A percentile compares a stretch with the other conserved stretches of the same genome.
Evolutionary conservation across 2,113 vertebrate species (phyloP).

Genomic region (Anguilla japonica): DNA sequence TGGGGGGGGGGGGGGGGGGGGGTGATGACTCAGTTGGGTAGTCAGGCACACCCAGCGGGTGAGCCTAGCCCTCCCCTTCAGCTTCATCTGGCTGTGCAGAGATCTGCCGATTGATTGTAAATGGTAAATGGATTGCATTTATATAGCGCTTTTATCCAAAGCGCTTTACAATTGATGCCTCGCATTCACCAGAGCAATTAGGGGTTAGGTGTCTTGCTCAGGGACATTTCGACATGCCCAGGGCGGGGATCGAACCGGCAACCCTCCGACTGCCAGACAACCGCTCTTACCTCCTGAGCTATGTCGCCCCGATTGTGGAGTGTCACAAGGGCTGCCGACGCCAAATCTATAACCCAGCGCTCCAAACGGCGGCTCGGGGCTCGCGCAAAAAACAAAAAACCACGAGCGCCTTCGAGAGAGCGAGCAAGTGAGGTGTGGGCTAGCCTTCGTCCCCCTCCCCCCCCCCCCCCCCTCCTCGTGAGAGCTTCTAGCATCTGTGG

Average conservation of each 20-base stretch:
- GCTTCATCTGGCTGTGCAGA: constrained; percentile 29
- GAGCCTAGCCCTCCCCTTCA: constrained; percentile 20
- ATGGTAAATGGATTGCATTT: no score
- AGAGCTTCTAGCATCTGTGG: background rate
- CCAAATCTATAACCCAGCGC: background rate
- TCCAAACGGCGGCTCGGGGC: background rate
- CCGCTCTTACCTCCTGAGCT: no score
- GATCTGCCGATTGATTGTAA: constrained; percentile 36
- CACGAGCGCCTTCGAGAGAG: background rate
- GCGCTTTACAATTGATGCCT: no score
- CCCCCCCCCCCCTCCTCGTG: background rate
- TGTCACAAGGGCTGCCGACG: constrained; percentile 48
- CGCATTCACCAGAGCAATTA: no score
- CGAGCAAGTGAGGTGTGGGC: background rate
- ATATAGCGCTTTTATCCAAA: no score
- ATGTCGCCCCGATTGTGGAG: constrained; percentile 29
- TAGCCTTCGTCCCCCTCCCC: background rate
- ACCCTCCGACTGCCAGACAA: no score
- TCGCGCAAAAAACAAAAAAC: background rate
- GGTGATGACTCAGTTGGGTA: constrained; percentile 60
- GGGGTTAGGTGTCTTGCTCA: no score
- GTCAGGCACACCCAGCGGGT: constrained; percentile 47
- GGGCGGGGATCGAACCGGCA: no score
- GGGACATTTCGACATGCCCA: no score
- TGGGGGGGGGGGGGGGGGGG: constrained; percentile 37